These are phyloP conservation scores for Dolichomitus sp. DNA, from an alignment of 2,888 invertebrate genomes.

Conservation along the genomic window DNA sequence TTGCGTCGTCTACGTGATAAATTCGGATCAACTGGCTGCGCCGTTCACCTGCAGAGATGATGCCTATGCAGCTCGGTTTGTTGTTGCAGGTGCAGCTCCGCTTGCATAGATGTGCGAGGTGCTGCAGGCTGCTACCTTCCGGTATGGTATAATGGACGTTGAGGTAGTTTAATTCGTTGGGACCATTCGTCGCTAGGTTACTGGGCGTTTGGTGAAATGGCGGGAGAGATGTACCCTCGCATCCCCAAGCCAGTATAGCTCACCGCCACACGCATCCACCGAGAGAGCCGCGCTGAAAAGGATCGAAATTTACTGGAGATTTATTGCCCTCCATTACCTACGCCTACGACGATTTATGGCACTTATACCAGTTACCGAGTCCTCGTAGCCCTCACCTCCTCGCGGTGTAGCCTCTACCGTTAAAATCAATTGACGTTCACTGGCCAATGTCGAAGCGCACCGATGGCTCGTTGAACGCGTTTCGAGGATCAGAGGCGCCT, in stretches of 20 bases:
- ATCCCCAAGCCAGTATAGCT: background rate
- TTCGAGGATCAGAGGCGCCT: constrained; percentile 19
- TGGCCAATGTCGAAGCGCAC: constrained; percentile 43
- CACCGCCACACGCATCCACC: background rate
- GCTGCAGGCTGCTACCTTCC: constrained; percentile 23
- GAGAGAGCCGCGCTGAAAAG: constrained; percentile 44
- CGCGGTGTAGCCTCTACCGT: constrained; percentile 38
- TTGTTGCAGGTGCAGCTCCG: constrained; percentile 53
- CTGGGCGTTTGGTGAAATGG: constrained; percentile 40
- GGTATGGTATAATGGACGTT: constrained; percentile 12
- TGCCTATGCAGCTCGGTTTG: constrained; percentile 35
- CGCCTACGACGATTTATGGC: constrained; percentile 64
- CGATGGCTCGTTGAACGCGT: constrained; percentile 57
- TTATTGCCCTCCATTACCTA: constrained; percentile 59
- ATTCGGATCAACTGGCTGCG: constrained; percentile 61
- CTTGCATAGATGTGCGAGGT: background rate
- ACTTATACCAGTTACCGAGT: constrained; percentile 45
- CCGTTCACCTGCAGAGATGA: constrained; percentile 59
- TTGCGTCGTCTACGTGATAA: constrained; percentile 59
- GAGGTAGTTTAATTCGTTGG: constrained; percentile 9
- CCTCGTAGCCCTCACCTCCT: constrained; percentile 28
- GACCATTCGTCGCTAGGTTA: constrained; percentile 37
- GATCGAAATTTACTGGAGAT: constrained; percentile 62
- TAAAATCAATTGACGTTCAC: constrained; percentile 64
- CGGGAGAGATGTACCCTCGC: constrained; percentile 34